A percentile compares a stretch with the other conserved stretches of the same genome.
These are phyloP conservation scores for Pachyuromys duprasi DNA, from an alignment of 2,797 vertebrate species.

Conservation along the genomic window DNA sequence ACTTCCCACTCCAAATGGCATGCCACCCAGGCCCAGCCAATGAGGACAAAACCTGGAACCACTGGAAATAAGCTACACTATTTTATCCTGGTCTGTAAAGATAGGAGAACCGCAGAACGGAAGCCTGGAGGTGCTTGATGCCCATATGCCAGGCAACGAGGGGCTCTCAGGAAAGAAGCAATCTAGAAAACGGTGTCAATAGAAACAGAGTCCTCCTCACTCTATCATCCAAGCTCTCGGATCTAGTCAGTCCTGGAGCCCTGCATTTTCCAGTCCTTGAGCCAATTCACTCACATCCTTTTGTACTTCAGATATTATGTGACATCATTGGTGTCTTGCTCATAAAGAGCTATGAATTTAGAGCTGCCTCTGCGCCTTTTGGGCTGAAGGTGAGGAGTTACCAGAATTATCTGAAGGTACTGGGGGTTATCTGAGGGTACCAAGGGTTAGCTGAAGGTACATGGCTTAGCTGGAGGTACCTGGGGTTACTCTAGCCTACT, in stretches of 20 bases:
- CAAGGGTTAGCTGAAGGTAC: neutral
- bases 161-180: neutral
- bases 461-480: neutral
- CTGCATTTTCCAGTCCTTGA: neutral
- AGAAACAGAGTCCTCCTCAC: neutral
- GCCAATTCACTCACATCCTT: neutral
- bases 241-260: slow-evolving; percentile 28
- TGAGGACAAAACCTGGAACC: neutral
- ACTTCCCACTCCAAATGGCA: neutral
- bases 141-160: neutral
- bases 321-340: neutral
- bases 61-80: neutral
- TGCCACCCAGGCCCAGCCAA: neutral
- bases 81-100: neutral
- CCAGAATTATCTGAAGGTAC: neutral
- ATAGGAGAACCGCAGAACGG: neutral
- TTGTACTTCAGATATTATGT: neutral
- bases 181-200: neutral
- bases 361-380: neutral
- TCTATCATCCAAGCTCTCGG: neutral
- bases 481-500: too few species aligned
- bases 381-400: neutral
- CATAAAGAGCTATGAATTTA: neutral
- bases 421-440: neutral
- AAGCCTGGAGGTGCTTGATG: neutral